phyloP scores from a whole-genome alignment of 2,113 vertebrate genomes.

The Crotalus helleri region DNA sequence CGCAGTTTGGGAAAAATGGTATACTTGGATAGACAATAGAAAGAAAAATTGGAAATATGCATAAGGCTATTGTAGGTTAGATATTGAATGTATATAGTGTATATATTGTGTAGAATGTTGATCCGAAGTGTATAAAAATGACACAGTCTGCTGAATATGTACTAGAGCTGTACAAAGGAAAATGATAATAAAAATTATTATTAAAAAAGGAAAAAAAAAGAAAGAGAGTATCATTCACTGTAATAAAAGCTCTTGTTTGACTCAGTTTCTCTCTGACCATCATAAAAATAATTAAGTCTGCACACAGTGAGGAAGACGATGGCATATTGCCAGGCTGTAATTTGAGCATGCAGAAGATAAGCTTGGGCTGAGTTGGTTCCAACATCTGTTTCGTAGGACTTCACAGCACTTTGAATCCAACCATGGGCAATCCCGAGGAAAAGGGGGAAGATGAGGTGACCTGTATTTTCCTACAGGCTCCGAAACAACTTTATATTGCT shows the following conservation, averaged over 20 bases:
- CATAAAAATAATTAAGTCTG: background rate
- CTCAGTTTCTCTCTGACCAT: background rate
- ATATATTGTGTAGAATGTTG: too few relatives aligned
- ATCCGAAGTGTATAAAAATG: too few relatives aligned
- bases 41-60: too few relatives aligned
- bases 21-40: too few relatives aligned
- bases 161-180: too few relatives aligned
- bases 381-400: background rate
- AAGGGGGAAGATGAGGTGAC: background rate
- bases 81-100: too few relatives aligned
- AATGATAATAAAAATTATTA: too few relatives aligned
- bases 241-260: background rate
- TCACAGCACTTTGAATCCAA: background rate
- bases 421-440: background rate
- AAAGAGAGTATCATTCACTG: background rate
- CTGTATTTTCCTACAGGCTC: background rate
- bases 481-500: background rate
- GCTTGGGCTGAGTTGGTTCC: background rate
- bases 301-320: background rate
- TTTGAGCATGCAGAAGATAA: background rate
- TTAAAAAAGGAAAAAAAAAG: too few relatives aligned
- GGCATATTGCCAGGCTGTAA: background rate
- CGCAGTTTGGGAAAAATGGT: too few relatives aligned
- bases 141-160: too few relatives aligned
- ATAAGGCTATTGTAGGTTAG: too few relatives aligned